phyloP scores from a whole-genome alignment of 92 coral and sea anemone species.

The Paragorgia papillata region DNA sequence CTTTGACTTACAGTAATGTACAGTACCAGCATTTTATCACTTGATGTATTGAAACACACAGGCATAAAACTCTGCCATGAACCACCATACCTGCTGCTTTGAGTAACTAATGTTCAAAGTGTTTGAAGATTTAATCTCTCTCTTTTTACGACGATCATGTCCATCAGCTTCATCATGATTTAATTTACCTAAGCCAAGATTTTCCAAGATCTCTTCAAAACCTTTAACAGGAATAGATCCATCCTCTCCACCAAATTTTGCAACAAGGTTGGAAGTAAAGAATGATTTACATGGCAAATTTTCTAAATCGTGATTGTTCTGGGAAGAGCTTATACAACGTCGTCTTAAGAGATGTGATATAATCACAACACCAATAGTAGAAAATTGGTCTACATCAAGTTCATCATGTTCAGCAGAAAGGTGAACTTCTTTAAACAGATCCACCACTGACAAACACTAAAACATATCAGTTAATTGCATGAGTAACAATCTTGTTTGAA shows the following conservation, averaged over 20 bases:
- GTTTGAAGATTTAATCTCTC: background rate
- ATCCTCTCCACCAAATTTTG: constrained; percentile 21
- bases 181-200: background rate
- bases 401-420: constrained; percentile 5
- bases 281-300: constrained; percentile 22
- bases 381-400: constrained; percentile 28
- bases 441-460: constrained; percentile 16
- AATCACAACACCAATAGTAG: background rate
- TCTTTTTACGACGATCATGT: background rate
- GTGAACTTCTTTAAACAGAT: constrained; percentile 7
- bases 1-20: no score
- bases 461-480: no score
- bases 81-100: constrained; percentile 3
- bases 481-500: no score
- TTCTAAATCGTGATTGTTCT: background rate
- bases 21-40: no score
- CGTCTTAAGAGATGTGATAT: constrained; percentile 25
- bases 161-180: background rate
- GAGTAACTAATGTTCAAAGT: background rate
- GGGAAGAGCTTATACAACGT: background rate
- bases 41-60: no score
- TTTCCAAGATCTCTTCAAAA: constrained; percentile 2
- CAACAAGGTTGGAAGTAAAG: constrained; percentile 16
- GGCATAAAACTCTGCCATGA: no score
- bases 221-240: background rate